Evolutionary conservation across 1,140 invertebrate genomes (phyloP).

Genomic region (Dermatophagoides farinae): DNA sequence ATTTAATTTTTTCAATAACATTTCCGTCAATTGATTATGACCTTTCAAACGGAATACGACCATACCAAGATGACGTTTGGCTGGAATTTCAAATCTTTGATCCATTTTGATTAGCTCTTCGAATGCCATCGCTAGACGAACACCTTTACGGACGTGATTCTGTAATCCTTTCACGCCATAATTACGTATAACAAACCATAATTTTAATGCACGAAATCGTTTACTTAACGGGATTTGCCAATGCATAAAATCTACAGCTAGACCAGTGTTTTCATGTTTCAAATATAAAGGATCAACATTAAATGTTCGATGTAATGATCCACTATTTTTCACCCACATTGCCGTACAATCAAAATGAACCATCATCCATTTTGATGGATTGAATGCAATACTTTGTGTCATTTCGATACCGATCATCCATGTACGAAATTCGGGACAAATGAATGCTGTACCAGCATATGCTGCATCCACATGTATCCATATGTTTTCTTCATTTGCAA

Average conservation of each 20-base stretch:
- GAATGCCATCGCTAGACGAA: conserved; percentile 52
- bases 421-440: conserved; percentile 78
- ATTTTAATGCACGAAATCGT: conserved; percentile 69
- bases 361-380: conserved; percentile 88
- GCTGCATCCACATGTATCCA: conserved; percentile 79
- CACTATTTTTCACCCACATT: conserved; percentile 69
- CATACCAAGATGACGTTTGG: conserved; percentile 48
- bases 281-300: conserved; percentile 95
- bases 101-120: conserved; percentile 44
- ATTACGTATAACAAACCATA: conserved; percentile 76
- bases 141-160: conserved; percentile 49
- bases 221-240: conserved; percentile 82
- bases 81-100: conserved; percentile 51
- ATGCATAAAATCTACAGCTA: conserved; percentile 84
- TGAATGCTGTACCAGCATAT: conserved; percentile 70
- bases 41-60: conserved; percentile 71
- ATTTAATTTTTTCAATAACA: conserved; percentile 77
- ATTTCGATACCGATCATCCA: conserved; percentile 66
- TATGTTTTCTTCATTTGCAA: conserved; percentile 49
- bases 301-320: conserved; percentile 70
- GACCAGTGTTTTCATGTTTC: conserved; percentile 82
- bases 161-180: conserved; percentile 56
- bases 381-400: conserved; percentile 81
- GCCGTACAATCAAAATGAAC: conserved; percentile 88
- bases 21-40: conserved; percentile 78